Conservation (phyloP, 1,140 invertebrate species). For the Meloidogyne floridensis region DNA sequence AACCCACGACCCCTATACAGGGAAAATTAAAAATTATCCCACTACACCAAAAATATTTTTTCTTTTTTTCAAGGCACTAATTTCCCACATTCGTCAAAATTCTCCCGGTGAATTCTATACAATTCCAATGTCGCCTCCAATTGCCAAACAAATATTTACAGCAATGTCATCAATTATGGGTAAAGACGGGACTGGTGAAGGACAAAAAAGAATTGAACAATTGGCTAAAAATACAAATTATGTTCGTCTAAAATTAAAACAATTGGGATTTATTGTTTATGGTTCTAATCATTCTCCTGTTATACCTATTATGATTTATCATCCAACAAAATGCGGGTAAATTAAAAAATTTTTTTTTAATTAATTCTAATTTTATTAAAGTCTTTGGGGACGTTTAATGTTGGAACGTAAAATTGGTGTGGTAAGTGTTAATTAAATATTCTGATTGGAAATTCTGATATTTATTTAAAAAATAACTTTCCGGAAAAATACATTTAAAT, state of each 20-base stretch:
- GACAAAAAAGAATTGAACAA: constrained; percentile 76
- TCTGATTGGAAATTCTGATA: background rate
- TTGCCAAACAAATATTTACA: constrained; percentile 85
- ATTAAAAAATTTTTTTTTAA: constrained; percentile 72
- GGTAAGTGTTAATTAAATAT: background rate
- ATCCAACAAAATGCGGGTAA: constrained; percentile 79
- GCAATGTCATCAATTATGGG: constrained; percentile 88
- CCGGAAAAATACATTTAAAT: background rate
- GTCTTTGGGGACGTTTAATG: constrained; percentile 80
- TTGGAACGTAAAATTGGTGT: constrained; percentile 81
- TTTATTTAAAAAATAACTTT: background rate
- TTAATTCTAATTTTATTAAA: constrained; percentile 55
- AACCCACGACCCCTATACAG: too few species aligned
- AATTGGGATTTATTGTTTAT: constrained; percentile 90
- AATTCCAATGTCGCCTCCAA: constrained; percentile 82
- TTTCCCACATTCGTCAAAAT: constrained; percentile 77
- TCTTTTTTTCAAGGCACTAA: constrained; percentile 73
- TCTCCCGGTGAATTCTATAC: constrained; percentile 87
- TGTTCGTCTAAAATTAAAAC: constrained; percentile 81
- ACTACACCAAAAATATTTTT: background rate
- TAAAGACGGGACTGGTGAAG: constrained; percentile 77
- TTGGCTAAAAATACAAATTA: constrained; percentile 83
- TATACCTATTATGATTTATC: constrained; percentile 88
- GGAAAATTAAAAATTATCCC: too few species aligned
- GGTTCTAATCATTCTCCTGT: constrained; percentile 96